phyloP scores from a whole-genome alignment of 2,888 invertebrate genomes.

The Cylloceria caligata region DNA sequence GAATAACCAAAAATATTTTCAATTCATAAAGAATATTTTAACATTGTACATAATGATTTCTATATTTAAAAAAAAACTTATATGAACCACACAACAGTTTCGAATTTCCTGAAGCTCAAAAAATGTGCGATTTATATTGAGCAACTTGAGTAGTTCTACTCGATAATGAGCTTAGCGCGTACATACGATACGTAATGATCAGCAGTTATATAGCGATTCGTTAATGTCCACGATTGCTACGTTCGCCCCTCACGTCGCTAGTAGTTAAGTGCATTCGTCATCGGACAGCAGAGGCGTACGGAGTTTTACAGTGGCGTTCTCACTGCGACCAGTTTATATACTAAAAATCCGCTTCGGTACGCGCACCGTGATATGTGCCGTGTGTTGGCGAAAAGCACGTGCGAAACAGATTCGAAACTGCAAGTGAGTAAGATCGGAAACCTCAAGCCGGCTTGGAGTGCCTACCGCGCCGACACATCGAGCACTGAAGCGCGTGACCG shows the following conservation, averaged over 20 bases:
- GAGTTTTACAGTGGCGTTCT: conserved; percentile 11
- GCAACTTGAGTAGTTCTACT: neutral
- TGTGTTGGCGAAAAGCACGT: conserved; percentile 27
- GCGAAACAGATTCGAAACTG: conserved; percentile 10
- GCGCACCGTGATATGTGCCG: conserved; percentile 9
- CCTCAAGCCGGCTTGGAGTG: conserved; percentile 20
- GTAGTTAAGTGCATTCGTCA: conserved; percentile 40
- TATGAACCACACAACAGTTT: neutral
- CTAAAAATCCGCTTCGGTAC: neutral
- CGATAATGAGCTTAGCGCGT: neutral
- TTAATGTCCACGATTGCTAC: conserved; percentile 14
- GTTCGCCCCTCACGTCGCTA: conserved; percentile 23
- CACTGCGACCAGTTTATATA: neutral
- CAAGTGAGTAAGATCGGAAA: conserved; percentile 30
- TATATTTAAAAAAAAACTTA: too few species aligned
- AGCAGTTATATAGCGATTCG: conserved; percentile 13
- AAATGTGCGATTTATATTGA: neutral
- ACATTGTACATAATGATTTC: too few species aligned
- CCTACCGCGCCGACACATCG: neutral
- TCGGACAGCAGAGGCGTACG: conserved; percentile 1
- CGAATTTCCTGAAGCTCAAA: neutral
- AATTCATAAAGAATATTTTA: too few species aligned
- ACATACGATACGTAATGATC: conserved; percentile 23
- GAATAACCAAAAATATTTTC: too few species aligned
- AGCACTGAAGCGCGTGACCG: conserved; percentile 33